Conservation (phyloP, 2,113 vertebrate genomes). For the Hippolais icterina region DNA sequence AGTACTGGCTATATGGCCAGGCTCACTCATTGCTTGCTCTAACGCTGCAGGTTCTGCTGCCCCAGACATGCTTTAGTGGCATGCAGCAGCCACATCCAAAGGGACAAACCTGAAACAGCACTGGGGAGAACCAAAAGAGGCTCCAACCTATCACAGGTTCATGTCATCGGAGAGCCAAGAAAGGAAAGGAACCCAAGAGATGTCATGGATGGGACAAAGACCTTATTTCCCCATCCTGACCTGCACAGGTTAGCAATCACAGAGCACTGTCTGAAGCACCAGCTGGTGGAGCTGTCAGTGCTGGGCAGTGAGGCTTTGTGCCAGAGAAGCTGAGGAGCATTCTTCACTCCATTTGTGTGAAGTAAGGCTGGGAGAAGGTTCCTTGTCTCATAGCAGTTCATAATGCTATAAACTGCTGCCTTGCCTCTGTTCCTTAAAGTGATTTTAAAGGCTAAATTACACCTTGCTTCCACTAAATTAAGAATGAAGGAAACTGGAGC, state of each 20-base stretch:
- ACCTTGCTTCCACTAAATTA: background rate
- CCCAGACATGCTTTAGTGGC: background rate
- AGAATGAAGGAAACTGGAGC: background rate
- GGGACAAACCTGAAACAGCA: background rate
- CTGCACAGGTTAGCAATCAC: background rate
- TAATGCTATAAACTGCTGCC: background rate
- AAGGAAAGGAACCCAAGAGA: background rate
- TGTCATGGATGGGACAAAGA: background rate
- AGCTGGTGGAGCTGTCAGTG: background rate
- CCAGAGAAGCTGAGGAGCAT: background rate
- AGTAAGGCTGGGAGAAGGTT: background rate
- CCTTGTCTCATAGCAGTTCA: background rate
- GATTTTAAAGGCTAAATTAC: background rate
- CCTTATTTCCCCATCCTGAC: background rate
- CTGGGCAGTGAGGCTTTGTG: background rate
- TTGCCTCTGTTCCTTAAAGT: background rate
- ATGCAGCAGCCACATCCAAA: background rate
- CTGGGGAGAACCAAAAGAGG: background rate
- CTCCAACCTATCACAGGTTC: background rate
- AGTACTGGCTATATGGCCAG: no score
- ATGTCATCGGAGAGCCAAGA: background rate
- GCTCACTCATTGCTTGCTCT: background rate
- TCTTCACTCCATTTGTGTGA: background rate
- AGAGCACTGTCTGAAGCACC: fast-evolving
- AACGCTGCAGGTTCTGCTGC: fast-evolving